Evolutionary conservation across 2,113 vertebrate species (phyloP).

Genomic region (Malurus cyaneus): DNA sequence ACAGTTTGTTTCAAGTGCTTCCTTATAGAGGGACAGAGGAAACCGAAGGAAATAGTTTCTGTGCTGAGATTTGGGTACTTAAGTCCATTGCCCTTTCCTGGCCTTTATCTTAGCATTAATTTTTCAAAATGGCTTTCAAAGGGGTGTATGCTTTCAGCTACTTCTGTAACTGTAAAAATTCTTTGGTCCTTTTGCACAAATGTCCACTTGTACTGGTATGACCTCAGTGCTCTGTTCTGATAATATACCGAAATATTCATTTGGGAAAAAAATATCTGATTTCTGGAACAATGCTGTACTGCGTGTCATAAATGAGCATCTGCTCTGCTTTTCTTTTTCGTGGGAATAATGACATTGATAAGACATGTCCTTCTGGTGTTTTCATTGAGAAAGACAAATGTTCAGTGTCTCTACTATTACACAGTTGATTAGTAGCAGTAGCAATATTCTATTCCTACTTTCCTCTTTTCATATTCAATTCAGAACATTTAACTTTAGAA

Average conservation of each 20-base stretch:
- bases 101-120: not conserved
- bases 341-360: not conserved
- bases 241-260: not conserved
- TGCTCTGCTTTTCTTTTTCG: not conserved
- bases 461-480: not conserved
- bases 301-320: not conserved
- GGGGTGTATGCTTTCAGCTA: not conserved
- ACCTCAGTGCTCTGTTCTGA: not conserved
- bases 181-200: not conserved
- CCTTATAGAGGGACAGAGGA: not conserved
- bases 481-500: not conserved
- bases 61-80: not conserved
- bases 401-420: not conserved
- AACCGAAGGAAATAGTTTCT: not conserved
- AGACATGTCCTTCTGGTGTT: not conserved
- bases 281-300: not conserved
- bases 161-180: not conserved
- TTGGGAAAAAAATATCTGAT: not conserved
- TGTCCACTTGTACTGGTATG: not conserved
- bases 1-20: not conserved
- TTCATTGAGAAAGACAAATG: not conserved
- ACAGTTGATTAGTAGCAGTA: not conserved
- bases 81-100: not conserved
- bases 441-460: not conserved
- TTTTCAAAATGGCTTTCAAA: not conserved